These are phyloP conservation scores for Iselma pallidipennis DNA, from an alignment of 2,888 invertebrate genomes.

Conservation along the genomic window DNA sequence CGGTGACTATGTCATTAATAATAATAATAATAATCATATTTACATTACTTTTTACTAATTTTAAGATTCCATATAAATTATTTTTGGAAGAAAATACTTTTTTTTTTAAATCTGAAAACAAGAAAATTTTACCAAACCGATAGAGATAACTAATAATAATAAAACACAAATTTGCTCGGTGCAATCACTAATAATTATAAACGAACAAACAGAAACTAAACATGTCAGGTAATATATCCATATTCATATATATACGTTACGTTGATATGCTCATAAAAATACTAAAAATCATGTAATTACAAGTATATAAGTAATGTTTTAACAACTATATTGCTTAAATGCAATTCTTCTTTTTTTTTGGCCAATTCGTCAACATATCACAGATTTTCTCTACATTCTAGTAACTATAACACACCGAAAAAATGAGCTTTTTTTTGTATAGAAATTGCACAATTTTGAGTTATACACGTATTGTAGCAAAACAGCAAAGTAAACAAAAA, in stretches of 20 bases:
- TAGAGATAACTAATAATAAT: slow-evolving; percentile 5
- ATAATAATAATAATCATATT: not conserved
- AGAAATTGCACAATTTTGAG: not conserved
- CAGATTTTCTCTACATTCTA: not conserved
- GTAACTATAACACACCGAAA: no score
- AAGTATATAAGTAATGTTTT: slow-evolving; percentile 30
- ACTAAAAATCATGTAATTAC: slow-evolving; percentile 16
- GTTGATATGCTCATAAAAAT: slow-evolving; percentile 34
- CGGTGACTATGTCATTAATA: not conserved
- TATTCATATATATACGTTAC: no score
- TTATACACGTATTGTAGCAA: not conserved
- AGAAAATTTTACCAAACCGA: slow-evolving; percentile 15
- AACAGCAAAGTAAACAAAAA: not conserved
- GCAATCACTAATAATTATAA: slow-evolving; percentile 3
- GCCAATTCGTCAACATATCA: slow-evolving; percentile 1
- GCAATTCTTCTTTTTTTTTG: not conserved
- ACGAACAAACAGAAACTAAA: slow-evolving; percentile 3
- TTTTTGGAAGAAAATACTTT: slow-evolving; percentile 25
- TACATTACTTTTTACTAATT: not conserved
- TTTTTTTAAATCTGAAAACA: no score
- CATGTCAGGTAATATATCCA: slow-evolving; percentile 12
- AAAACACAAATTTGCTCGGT: slow-evolving; percentile 1
- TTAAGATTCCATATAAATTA: no score
- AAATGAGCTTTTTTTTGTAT: not conserved
- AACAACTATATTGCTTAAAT: slow-evolving; percentile 3